phyloP scores from a whole-genome alignment of 2,113 vertebrate species.

The Chroicocephalus ridibundus region DNA sequence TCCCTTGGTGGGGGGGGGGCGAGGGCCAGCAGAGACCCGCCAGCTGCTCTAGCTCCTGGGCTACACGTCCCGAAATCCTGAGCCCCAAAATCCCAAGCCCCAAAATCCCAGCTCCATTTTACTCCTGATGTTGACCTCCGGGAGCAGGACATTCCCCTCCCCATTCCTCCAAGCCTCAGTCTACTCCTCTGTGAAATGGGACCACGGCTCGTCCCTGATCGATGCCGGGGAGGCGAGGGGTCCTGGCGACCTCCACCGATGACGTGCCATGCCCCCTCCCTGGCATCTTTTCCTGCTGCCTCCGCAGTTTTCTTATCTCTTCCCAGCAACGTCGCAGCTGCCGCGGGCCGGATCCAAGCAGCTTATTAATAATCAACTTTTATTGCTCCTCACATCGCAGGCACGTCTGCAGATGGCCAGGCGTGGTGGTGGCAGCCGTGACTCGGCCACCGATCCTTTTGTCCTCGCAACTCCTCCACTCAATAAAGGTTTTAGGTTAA shows the following conservation, averaged over 20 bases:
- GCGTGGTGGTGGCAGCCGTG: neutral
- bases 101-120: neutral
- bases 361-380: conserved; percentile 10
- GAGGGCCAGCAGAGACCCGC: neutral
- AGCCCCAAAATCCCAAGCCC: neutral
- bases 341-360: neutral
- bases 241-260: accelerated
- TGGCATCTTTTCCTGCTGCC: neutral
- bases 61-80: neutral
- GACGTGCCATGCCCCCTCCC: neutral
- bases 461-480: neutral
- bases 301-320: neutral
- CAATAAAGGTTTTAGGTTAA: neutral
- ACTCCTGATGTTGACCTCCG: neutral
- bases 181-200: neutral
- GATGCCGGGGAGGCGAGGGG: neutral
- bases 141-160: neutral
- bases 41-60: neutral
- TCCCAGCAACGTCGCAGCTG: neutral
- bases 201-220: accelerated
- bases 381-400: neutral
- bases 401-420: neutral
- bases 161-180: neutral
- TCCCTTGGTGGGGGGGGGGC: neutral
- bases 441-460: neutral